These are phyloP conservation scores for Dolichallabes microphthalmus DNA, from an alignment of 2,113 vertebrate species.

Conservation along the genomic window DNA sequence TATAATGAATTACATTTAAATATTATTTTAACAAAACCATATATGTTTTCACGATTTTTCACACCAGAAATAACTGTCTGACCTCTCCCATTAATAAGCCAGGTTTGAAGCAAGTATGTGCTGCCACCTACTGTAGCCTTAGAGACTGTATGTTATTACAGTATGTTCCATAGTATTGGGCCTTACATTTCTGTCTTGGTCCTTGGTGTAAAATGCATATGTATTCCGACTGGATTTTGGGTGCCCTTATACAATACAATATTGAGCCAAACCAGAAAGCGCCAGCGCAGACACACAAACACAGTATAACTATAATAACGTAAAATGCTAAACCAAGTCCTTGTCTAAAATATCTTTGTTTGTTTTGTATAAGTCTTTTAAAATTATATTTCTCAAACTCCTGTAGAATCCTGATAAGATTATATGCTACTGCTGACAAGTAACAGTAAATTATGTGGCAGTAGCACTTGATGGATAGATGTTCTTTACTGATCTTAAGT, in stretches of 20 bases:
- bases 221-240: background rate
- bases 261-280: background rate
- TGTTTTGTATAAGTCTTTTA: too few species aligned
- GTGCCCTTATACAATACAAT: background rate
- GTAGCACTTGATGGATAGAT: constrained; percentile 4
- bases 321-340: background rate
- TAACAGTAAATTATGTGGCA: background rate
- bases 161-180: too few species aligned
- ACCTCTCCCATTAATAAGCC: background rate
- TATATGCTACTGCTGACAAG: background rate
- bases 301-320: background rate
- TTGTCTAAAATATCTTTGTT: too few species aligned
- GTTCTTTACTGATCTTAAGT: background rate
- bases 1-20: background rate
- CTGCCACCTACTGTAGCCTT: constrained; percentile 71
- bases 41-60: background rate
- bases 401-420: background rate
- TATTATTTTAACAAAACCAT: background rate
- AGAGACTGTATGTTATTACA: background rate
- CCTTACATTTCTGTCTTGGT: background rate
- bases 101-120: constrained; percentile 57
- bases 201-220: background rate
- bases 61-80: background rate
- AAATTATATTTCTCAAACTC: background rate
- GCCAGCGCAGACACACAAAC: background rate